Conservation (phyloP, 2,888 invertebrate species). For the Latrodectus elegans region DNA sequence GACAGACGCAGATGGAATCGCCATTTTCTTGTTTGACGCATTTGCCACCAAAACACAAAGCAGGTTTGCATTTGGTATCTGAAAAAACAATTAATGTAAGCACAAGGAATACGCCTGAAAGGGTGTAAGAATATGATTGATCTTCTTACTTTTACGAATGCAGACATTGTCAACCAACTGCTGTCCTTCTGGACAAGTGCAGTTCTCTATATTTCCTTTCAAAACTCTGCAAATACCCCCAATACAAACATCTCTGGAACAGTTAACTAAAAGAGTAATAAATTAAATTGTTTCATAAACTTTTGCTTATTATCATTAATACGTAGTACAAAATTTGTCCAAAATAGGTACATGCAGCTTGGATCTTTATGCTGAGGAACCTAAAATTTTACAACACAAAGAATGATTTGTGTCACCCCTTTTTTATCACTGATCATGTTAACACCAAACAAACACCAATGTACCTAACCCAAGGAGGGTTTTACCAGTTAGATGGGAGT, state of each 20-base stretch:
- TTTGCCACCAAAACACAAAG: neutral
- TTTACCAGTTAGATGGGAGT: too few relatives aligned
- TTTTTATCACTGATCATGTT: too few relatives aligned
- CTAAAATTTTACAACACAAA: too few relatives aligned
- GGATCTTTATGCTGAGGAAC: too few relatives aligned
- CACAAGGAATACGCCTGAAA: too few relatives aligned
- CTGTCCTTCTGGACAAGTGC: neutral
- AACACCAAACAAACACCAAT: too few relatives aligned
- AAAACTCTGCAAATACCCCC: neutral
- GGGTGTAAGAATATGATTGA: too few relatives aligned
- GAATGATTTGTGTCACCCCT: too few relatives aligned
- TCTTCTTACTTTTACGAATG: neutral
- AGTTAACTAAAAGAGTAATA: neutral
- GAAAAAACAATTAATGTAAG: neutral
- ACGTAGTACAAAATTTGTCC: too few relatives aligned
- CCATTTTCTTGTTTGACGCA: neutral
- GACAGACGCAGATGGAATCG: neutral
- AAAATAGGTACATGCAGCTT: too few relatives aligned
- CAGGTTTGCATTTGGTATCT: neutral
- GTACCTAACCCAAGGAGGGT: too few relatives aligned
- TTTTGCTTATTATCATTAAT: too few relatives aligned
- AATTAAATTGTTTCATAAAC: neutral
- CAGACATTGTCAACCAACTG: neutral
- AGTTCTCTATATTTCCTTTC: neutral
- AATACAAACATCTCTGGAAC: neutral